Evolutionary conservation across 2,888 invertebrate genomes (phyloP), one percentile per base, ranked within the genome.

Genomic region (Eupithecia subumbrata): DNA sequence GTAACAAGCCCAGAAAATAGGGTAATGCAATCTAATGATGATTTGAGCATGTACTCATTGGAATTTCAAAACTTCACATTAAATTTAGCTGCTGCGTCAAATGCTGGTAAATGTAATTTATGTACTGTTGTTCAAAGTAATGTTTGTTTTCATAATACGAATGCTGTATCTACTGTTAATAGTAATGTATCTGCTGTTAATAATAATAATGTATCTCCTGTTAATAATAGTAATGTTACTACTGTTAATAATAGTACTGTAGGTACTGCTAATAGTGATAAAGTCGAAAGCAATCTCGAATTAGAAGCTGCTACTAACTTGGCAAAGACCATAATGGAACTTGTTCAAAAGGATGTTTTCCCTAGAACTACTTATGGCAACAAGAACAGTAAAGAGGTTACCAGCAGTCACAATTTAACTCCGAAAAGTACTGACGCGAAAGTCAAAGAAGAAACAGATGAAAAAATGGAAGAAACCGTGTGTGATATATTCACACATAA

Each of bases 261-360:
- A 60, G 25, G 25, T 25, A 25, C 12, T 60, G 25, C 4, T 25
- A 25, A 60, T 25, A 60, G 60, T 60, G 25, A 22, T 56, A 8
- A 56, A 22, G 22, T 22, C 16, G 14, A 30, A 63, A 63, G 63
- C 8, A 30, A 22, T 4, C 22, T n/a, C 1, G 22, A 56, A 12
- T 56, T 64, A 18, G 56, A n/a, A 64, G 56, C n/a, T n/a, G 71
- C 69, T 18, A 18, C 52, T 30, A 64, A 63, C 16, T 40, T 73
- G 37, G 73, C 76, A 12, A 68, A 73, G 67, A 37, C 64, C 7
- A 71, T 76, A 71, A 14, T 76, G 16, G 40, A 18, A 18, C 73
- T 73, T 25, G 67, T 76, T 45, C 71, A 68, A 68, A 63, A 30
- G 0, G 63, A 63, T 30, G 12, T 16, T 9, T 2, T 1, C 25